phyloP scores from a whole-genome alignment of 2,888 invertebrate genomes.

The Apamea crenata region DNA sequence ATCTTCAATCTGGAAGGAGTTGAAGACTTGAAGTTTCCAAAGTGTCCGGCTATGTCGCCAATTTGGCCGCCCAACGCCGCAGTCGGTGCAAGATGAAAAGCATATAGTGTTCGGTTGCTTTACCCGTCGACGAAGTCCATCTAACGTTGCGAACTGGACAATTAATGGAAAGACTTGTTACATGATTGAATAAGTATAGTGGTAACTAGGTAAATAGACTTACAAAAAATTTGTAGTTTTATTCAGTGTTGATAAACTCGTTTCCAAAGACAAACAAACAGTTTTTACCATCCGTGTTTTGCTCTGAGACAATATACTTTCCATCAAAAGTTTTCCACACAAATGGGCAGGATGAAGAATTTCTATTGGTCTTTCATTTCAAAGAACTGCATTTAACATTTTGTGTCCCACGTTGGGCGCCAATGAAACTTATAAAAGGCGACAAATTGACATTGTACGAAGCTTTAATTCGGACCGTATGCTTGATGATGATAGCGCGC shows the following conservation, averaged over 20 bases:
- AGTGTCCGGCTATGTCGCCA: background rate
- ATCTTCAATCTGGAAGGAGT: background rate
- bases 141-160: background rate
- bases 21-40: background rate
- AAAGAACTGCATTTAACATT: constrained; percentile 53
- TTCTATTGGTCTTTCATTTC: constrained; percentile 38
- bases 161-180: background rate
- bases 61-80: background rate
- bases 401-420: constrained; percentile 77
- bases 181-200: background rate
- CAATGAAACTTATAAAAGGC: constrained; percentile 76
- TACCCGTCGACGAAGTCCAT: background rate
- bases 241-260: background rate
- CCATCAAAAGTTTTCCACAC: constrained; percentile 3
- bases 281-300: background rate
- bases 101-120: background rate
- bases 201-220: background rate
- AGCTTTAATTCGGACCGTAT: constrained; percentile 86
- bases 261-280: background rate
- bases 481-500: constrained; percentile 82
- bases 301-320: background rate
- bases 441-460: constrained; percentile 80
- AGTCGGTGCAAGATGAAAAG: background rate
- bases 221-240: background rate
- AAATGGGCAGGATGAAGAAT: background rate